Conservation (phyloP, 2,888 invertebrate species). For the Doris montereyensis region DNA sequence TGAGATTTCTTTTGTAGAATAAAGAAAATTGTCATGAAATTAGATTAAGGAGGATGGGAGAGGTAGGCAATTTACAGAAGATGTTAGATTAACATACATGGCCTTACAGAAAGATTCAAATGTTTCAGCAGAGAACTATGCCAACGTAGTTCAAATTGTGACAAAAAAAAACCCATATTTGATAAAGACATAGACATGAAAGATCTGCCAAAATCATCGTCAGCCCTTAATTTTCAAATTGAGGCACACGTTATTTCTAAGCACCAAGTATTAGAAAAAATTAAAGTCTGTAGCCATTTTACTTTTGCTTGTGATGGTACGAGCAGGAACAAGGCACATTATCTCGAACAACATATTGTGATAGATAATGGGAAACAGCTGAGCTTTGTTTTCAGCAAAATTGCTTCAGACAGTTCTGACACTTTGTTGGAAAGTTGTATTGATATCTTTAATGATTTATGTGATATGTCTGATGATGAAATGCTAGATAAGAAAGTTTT, state of each 20-base stretch:
- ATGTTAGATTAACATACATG: not conserved
- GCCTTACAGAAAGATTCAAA: not conserved
- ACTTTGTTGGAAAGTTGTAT: not conserved
- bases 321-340: not conserved
- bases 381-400: not conserved
- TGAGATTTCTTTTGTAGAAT: no score
- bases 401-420: not conserved
- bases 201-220: slow-evolving; percentile 5
- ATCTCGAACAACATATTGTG: not conserved
- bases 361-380: not conserved
- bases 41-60: not conserved
- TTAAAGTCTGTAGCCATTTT: not conserved
- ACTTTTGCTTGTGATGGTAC: slow-evolving; percentile 4
- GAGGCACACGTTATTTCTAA: not conserved
- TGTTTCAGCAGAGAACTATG: not conserved
- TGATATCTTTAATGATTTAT: not conserved
- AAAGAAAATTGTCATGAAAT: no score
- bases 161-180: not conserved
- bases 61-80: not conserved
- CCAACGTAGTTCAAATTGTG: not conserved
- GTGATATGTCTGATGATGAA: not conserved
- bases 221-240: not conserved
- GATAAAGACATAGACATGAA: not conserved
- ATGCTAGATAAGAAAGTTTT: not conserved
- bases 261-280: not conserved